Conservation (phyloP, 2,888 invertebrate genomes). For the Anaspis maculata region DNA sequence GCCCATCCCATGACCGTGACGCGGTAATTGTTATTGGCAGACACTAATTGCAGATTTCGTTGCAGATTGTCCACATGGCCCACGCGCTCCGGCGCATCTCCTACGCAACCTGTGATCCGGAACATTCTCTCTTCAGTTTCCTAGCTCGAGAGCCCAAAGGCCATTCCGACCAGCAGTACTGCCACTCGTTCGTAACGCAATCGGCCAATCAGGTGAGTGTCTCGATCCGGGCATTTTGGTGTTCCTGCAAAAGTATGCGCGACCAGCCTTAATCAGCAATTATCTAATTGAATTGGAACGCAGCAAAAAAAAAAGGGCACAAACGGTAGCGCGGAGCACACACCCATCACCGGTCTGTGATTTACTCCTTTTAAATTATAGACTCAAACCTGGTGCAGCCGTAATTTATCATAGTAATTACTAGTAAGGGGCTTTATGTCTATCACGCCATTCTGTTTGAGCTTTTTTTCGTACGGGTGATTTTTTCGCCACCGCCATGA, state of each 20-base stretch:
- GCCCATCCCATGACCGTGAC: too few relatives aligned
- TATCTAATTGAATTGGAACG: too few relatives aligned
- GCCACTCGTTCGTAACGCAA: slow-evolving; percentile 72
- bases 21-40: too few relatives aligned
- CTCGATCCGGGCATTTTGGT: background rate
- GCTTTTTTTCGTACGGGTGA: too few relatives aligned
- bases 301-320: too few relatives aligned
- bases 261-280: too few relatives aligned
- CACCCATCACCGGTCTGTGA: too few relatives aligned
- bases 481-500: too few relatives aligned
- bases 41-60: slow-evolving; percentile 28
- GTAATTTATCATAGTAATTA: slow-evolving; percentile 31
- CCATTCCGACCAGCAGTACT: slow-evolving; percentile 63
- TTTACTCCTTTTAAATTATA: slow-evolving; percentile 34
- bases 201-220: slow-evolving; percentile 64
- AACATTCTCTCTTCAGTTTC: slow-evolving; percentile 71
- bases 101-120: slow-evolving; percentile 78
- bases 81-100: slow-evolving; percentile 76
- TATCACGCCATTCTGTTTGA: slow-evolving; percentile 9
- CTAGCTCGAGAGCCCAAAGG: slow-evolving; percentile 63
- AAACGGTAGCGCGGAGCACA: slow-evolving; percentile 27
- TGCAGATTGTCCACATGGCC: slow-evolving; percentile 73
- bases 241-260: too few relatives aligned
- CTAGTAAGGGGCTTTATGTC: slow-evolving; percentile 15
- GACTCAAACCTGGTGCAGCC: slow-evolving; percentile 28